Evolutionary conservation across 1,140 invertebrate genomes (phyloP).

Genomic region (Antheraea mylitta): DNA sequence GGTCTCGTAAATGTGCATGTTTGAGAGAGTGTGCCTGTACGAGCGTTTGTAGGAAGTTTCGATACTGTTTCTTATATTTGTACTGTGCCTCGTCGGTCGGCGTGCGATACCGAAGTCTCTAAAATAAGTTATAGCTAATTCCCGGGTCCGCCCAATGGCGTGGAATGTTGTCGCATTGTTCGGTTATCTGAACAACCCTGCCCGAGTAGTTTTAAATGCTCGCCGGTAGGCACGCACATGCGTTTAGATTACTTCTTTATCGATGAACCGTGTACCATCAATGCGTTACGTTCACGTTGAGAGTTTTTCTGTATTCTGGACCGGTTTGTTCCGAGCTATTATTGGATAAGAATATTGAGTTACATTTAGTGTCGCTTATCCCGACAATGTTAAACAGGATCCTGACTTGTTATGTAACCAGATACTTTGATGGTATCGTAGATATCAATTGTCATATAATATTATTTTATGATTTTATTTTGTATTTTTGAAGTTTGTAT

Average conservation of each 20-base stretch:
- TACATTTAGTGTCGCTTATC: not conserved
- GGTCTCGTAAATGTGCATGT: no score
- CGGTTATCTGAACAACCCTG: constrained; percentile 58
- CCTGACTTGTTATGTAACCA: not conserved
- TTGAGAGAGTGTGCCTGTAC: no score
- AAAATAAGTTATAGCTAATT: constrained; percentile 59
- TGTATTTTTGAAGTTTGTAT: no score
- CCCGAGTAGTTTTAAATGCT: constrained; percentile 31
- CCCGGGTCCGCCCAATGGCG: constrained; percentile 39
- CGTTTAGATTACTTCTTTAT: constrained; percentile 12
- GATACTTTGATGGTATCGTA: not conserved
- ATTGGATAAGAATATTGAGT: constrained; percentile 2
- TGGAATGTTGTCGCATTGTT: constrained; percentile 64
- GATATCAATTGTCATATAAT: not conserved
- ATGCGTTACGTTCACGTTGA: not conserved
- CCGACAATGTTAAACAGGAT: not conserved
- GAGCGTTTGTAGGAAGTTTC: no score
- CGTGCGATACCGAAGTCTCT: constrained; percentile 30
- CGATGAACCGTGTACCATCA: constrained; percentile 14
- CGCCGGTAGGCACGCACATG: constrained; percentile 19
- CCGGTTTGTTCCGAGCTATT: not conserved
- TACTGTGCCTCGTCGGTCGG: constrained; percentile 16
- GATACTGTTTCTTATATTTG: no score
- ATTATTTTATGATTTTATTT: not conserved
- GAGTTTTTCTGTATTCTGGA: not conserved